phyloP scores from a whole-genome alignment of 2,113 vertebrate genomes.

The Actinemys pallida region DNA sequence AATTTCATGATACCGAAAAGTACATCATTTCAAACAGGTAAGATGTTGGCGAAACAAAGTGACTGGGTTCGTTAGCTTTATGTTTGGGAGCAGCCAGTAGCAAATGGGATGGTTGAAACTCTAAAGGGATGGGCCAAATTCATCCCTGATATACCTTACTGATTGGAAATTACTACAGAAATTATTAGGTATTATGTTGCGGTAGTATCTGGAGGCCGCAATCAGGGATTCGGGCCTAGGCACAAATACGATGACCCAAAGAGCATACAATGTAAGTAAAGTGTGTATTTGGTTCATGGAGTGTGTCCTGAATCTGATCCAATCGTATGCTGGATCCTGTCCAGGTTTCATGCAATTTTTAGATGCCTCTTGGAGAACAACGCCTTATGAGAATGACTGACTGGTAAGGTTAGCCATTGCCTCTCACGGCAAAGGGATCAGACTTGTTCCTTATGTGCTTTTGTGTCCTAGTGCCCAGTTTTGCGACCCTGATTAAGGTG shows the following conservation, averaged over 20 bases:
- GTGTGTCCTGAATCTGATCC: neutral
- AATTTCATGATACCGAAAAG: neutral
- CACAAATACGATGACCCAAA: neutral
- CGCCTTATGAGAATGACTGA: neutral
- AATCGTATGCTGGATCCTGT: neutral
- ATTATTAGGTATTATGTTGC: rapidly evolving
- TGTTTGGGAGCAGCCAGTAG: neutral
- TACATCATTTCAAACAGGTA: neutral
- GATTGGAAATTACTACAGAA: neutral
- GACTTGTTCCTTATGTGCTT: neutral
- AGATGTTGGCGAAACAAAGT: neutral
- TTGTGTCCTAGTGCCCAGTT: neutral
- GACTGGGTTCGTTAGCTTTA: rapidly evolving
- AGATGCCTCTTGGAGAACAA: neutral
- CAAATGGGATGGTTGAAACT: neutral
- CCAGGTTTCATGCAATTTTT: slow-evolving; percentile 30
- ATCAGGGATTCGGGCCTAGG: neutral
- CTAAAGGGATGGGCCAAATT: neutral
- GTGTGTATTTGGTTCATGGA: rapidly evolving
- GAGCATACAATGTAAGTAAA: neutral
- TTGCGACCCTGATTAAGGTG: slow-evolving; percentile 36
- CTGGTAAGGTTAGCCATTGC: rapidly evolving
- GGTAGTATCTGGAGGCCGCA: rapidly evolving
- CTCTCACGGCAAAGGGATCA: rapidly evolving
- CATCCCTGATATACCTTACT: rapidly evolving